Percentiles rank a stretch among this genome's conserved stretches.
Evolutionary conservation across 2,113 vertebrate species (phyloP).

Genomic region (Gnathonemus echidnorhynchus): DNA sequence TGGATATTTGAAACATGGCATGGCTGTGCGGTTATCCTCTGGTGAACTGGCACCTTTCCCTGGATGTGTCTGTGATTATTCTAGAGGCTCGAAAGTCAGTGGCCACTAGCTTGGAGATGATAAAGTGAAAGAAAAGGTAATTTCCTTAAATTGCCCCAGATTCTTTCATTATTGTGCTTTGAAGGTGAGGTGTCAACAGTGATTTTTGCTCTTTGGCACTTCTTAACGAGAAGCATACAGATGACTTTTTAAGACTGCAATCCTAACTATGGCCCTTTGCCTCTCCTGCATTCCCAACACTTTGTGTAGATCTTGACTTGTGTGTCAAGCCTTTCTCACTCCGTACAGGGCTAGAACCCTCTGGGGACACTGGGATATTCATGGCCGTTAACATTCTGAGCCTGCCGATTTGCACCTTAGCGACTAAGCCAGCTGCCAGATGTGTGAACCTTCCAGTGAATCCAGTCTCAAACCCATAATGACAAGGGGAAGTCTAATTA

Average conservation of each 20-base stretch:
- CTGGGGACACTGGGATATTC: neutral
- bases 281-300: neutral
- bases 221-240: neutral
- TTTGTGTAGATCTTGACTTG: neutral
- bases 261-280: neutral
- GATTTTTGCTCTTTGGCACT: neutral
- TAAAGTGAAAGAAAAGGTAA: neutral
- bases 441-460: neutral
- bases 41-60: neutral
- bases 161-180: neutral
- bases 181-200: neutral
- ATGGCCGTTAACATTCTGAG: neutral
- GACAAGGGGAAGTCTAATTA: neutral
- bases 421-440: neutral
- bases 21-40: conserved; percentile 11
- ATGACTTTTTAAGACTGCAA: neutral
- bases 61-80: neutral
- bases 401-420: neutral
- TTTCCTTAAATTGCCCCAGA: neutral
- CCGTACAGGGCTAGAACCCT: neutral
- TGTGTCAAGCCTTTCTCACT: neutral
- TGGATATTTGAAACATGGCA: neutral
- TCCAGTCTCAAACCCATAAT: neutral
- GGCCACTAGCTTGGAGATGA: neutral
- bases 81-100: neutral